Percentiles rank a stretch among this genome's conserved stretches.
Conservation (phyloP, 2,888 invertebrate species). For the Polyommatus iphigenia region DNA sequence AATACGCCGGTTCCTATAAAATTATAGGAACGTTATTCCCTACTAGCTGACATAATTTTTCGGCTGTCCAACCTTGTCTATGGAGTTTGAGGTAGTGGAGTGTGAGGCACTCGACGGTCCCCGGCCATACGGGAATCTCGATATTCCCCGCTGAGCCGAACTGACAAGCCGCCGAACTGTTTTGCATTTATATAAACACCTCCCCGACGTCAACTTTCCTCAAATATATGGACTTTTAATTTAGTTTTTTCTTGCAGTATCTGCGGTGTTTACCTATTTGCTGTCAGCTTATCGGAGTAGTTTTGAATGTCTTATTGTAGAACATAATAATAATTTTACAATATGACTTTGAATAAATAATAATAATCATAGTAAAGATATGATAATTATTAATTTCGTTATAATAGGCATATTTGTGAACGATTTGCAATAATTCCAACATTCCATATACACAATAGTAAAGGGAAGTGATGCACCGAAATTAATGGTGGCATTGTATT, state of each 20-base stretch:
- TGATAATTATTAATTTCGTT: neutral
- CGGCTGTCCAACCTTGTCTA: constrained; percentile 72
- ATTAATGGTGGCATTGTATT: constrained; percentile 35
- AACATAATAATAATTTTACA: neutral
- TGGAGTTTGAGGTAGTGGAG: constrained; percentile 55
- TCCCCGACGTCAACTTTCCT: constrained; percentile 54
- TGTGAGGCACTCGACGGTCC: constrained; percentile 47
- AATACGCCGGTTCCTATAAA: neutral
- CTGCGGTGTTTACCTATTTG: neutral
- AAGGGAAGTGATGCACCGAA: constrained; percentile 6
- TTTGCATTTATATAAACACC: constrained; percentile 81
- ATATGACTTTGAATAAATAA: no score
- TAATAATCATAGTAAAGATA: neutral
- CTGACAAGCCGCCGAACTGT: constrained; percentile 79
- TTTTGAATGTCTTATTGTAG: neutral
- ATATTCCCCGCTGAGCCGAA: constrained; percentile 76
- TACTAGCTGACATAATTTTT: constrained; percentile 62
- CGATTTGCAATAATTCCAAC: neutral
- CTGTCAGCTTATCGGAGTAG: neutral
- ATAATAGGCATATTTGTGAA: neutral
- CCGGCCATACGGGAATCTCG: constrained; percentile 66
- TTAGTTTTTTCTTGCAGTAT: constrained; percentile 34
- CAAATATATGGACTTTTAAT: constrained; percentile 21
- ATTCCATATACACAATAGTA: constrained; percentile 27
- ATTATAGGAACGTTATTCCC: neutral